A percentile compares a stretch with the other conserved stretches of the same genome.
Conservation (phyloP, 2,888 invertebrate species). For the Pherbina coryleti region DNA sequence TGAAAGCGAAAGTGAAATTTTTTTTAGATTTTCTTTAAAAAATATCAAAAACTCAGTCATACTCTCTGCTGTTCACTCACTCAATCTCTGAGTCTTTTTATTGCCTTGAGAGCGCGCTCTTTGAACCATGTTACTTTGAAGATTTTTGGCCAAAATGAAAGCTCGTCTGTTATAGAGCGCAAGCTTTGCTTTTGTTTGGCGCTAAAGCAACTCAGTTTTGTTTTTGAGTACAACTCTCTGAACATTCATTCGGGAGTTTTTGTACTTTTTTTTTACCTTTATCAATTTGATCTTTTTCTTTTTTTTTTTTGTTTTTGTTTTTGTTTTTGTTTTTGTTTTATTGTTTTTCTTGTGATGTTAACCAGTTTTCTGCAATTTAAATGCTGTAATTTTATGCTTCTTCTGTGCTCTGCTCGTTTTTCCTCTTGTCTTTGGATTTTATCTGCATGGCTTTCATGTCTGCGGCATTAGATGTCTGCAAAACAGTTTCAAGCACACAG, state of each 20-base stretch:
- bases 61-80: background rate
- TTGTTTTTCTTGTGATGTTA: background rate
- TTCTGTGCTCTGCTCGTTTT: conserved; percentile 42
- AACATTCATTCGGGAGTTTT: too few species aligned
- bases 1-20: conserved; percentile 70
- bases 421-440: conserved; percentile 27
- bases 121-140: background rate
- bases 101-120: background rate
- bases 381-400: background rate
- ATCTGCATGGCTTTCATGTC: background rate
- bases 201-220: background rate
- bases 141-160: background rate
- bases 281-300: background rate
- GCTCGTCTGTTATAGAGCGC: background rate
- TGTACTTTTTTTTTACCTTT: too few species aligned
- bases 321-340: background rate
- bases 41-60: background rate
- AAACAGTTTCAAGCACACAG: background rate
- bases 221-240: background rate
- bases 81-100: background rate
- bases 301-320: background rate
- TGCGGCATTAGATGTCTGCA: conserved; percentile 9
- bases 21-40: conserved; percentile 58
- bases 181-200: background rate
- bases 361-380: background rate